phyloP scores from a whole-genome alignment of 2,113 vertebrate species.

The Odontesthes bonariensis region DNA sequence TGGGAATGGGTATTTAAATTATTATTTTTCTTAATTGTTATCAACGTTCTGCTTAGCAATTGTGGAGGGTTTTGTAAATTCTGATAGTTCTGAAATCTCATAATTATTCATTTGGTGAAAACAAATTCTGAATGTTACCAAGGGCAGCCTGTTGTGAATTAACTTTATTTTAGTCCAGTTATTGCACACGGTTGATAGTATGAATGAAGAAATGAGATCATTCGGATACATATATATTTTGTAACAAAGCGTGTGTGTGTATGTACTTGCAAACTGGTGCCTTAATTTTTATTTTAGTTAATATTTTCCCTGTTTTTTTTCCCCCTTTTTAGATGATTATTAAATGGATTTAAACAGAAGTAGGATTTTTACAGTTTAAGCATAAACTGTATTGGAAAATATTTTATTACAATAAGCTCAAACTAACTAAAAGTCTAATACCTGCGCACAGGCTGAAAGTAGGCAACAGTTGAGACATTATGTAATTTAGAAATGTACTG shows the following conservation, averaged over 20 bases:
- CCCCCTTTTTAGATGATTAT: neutral
- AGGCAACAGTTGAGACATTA: neutral
- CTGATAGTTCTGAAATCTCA: conserved; percentile 30
- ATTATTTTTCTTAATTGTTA: conserved; percentile 37
- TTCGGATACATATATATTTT: conserved; percentile 30
- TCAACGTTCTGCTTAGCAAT: conserved; percentile 22
- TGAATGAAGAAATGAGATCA: conserved; percentile 4
- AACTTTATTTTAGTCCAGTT: conserved; percentile 34
- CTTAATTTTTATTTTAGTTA: conserved; percentile 34
- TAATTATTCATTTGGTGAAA: conserved; percentile 24
- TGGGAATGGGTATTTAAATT: conserved; percentile 76
- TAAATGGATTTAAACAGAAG: conserved; percentile 3
- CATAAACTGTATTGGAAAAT: neutral
- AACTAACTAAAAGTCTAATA: too few relatives aligned
- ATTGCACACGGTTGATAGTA: conserved; percentile 3
- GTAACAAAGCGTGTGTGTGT: conserved; percentile 30
- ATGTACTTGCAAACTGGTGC: conserved; percentile 39
- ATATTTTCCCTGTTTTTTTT: conserved; percentile 25
- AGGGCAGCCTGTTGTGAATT: conserved; percentile 12
- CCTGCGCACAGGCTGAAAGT: neutral
- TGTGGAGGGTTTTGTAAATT: conserved; percentile 18
- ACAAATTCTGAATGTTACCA: conserved; percentile 17
- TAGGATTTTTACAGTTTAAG: neutral
- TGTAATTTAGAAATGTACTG: neutral
- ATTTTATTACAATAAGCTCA: too few relatives aligned